phyloP scores from a whole-genome alignment of 2,888 invertebrate genomes.

The Galeruca laticollis region DNA sequence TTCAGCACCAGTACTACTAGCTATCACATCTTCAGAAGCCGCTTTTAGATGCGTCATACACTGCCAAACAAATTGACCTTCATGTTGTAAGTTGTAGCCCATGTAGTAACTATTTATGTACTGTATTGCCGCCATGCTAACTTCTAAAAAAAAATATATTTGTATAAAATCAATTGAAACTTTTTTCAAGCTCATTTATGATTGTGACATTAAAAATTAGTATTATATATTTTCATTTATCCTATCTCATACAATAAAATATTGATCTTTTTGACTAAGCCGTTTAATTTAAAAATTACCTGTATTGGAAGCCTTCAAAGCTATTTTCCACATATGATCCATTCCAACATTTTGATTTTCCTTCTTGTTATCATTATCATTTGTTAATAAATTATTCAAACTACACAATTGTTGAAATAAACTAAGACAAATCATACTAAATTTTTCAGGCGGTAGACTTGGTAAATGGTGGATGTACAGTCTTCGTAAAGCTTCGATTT shows the following conservation, averaged over 20 bases:
- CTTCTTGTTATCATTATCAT: conserved; percentile 66
- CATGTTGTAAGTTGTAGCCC: conserved; percentile 90
- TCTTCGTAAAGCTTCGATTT: conserved; percentile 87
- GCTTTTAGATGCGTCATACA: conserved; percentile 93
- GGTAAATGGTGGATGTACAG: conserved; percentile 91
- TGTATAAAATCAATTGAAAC: too few species aligned
- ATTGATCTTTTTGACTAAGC: not conserved
- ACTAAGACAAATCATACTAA: conserved; percentile 91
- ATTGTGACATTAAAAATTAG: not conserved
- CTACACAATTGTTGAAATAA: conserved; percentile 93
- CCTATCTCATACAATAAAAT: not conserved
- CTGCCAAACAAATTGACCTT: conserved; percentile 92
- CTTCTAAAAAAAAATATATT: conserved; percentile 71
- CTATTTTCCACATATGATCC: conserved; percentile 96
- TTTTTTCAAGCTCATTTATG: too few species aligned
- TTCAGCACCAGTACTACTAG: conserved; percentile 67
- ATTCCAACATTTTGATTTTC: conserved; percentile 81
- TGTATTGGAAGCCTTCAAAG: conserved; percentile 88
- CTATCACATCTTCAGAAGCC: conserved; percentile 79
- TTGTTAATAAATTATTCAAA: conserved; percentile 84
- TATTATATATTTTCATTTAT: too few species aligned
- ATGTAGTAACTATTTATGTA: conserved; percentile 95
- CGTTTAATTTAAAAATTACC: conserved; percentile 63
- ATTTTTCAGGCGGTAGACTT: conserved; percentile 87
- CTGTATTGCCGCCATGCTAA: conserved; percentile 94